A percentile compares a stretch with the other conserved stretches of the same genome.
Conservation (phyloP, 2,888 invertebrate genomes). For the Hyppa rectilinea region DNA sequence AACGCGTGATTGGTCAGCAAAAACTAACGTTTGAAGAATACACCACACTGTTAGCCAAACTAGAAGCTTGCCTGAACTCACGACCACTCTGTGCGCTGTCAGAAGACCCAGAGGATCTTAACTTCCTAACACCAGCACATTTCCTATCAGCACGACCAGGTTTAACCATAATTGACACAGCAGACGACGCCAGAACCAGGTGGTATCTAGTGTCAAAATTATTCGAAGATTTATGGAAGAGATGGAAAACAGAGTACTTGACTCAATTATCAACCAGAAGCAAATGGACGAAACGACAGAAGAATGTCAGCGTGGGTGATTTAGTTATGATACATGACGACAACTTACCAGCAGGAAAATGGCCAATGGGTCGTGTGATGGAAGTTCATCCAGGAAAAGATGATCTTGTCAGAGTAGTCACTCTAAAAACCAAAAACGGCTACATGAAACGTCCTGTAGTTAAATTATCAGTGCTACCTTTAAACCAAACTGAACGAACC, state of each 20-base stretch:
- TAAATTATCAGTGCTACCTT: too few species aligned
- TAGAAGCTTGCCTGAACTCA: neutral
- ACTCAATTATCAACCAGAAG: constrained; percentile 2
- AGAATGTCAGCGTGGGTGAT: neutral
- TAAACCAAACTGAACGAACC: too few species aligned
- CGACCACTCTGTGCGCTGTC: neutral
- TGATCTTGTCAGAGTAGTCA: neutral
- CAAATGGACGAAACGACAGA: too few species aligned
- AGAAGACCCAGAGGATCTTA: neutral
- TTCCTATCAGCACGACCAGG: too few species aligned
- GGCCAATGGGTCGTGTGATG: neutral
- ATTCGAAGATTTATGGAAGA: neutral
- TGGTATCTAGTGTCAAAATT: neutral
- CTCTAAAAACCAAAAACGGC: neutral
- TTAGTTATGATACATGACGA: constrained; percentile 8
- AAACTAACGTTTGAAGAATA: neutral
- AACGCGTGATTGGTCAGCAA: neutral
- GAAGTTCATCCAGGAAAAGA: constrained; percentile 12
- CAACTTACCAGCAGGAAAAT: constrained; percentile 10
- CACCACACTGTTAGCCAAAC: neutral
- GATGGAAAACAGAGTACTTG: neutral
- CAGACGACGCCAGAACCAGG: constrained; percentile 1
- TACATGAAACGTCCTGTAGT: too few species aligned
- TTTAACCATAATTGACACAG: neutral
- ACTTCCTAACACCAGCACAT: too few species aligned